Evolutionary conservation across 2,888 invertebrate genomes (phyloP).

Genomic region (Pollenia griseotomentosa): DNA sequence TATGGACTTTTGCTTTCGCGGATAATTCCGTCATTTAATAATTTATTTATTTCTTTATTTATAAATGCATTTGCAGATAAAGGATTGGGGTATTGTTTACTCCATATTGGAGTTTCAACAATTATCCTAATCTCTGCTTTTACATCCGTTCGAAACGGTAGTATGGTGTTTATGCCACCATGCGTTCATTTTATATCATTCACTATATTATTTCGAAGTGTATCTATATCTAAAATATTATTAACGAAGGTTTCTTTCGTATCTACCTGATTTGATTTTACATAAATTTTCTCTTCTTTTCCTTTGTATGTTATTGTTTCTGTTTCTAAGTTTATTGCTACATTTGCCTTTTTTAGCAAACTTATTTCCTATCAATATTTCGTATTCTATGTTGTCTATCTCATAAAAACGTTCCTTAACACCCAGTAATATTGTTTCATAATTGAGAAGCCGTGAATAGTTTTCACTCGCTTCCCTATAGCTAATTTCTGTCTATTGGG

Average conservation of each 20-base stretch:
- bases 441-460: not conserved
- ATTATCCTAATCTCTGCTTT: conserved; percentile 63
- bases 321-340: conserved; percentile 10
- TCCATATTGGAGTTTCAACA: conserved; percentile 56
- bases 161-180: conserved; percentile 37
- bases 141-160: conserved; percentile 67
- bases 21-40: conserved; percentile 50
- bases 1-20: conserved; percentile 46
- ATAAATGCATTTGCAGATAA: conserved; percentile 55
- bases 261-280: conserved; percentile 1
- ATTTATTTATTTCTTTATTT: conserved; percentile 51
- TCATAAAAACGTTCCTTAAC: conserved; percentile 48
- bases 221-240: conserved; percentile 8
- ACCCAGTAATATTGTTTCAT: conserved; percentile 45
- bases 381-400: conserved; percentile 53
- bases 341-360: conserved; percentile 2
- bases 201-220: conserved; percentile 23
- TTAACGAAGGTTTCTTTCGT: conserved; percentile 16
- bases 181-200: not conserved
- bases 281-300: not conserved
- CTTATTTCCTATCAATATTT: conserved; percentile 44
- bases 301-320: conserved; percentile 1
- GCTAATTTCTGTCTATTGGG: conserved; percentile 23
- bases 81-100: conserved; percentile 63
- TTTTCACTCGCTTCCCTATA: conserved; percentile 43